Percentiles rank a stretch among this genome's conserved stretches.
phyloP scores from a whole-genome alignment of 1,140 invertebrate species.

The Probaryconus sp. region DNA sequence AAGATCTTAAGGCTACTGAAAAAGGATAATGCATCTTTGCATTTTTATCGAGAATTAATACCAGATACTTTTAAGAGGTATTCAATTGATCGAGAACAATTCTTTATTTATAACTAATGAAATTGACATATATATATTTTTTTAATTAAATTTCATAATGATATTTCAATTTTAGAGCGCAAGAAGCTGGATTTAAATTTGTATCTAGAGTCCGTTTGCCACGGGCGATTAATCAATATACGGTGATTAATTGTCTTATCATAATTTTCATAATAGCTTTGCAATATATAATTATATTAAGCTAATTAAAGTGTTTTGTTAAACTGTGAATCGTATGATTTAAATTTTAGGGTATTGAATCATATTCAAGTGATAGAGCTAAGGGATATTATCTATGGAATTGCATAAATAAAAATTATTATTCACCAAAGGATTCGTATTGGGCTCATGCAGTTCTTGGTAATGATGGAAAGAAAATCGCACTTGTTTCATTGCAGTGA shows the following conservation, averaged over 20 bases:
- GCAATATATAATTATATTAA: too few relatives aligned
- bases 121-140: slow-evolving; percentile 5
- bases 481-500: slow-evolving; percentile 78
- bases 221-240: slow-evolving; percentile 83
- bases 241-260: slow-evolving; percentile 80
- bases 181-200: slow-evolving; percentile 84
- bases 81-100: too few relatives aligned
- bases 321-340: slow-evolving; percentile 8
- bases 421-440: slow-evolving; percentile 83
- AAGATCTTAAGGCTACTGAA: slow-evolving; percentile 81
- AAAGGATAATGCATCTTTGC: slow-evolving; percentile 80
- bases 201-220: slow-evolving; percentile 83
- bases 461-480: slow-evolving; percentile 77
- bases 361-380: slow-evolving; percentile 82
- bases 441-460: slow-evolving; percentile 84
- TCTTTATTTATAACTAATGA: not conserved
- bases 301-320: too few relatives aligned
- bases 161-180: slow-evolving; percentile 77
- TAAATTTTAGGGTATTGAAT: slow-evolving; percentile 81
- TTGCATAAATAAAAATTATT: slow-evolving; percentile 82
- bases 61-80: slow-evolving; percentile 84
- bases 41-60: slow-evolving; percentile 83
- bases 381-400: slow-evolving; percentile 82
- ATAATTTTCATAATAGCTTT: too few relatives aligned
- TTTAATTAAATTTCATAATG: slow-evolving; percentile 20